Percentiles rank a stretch among this genome's conserved stretches.
Evolutionary conservation across 2,888 invertebrate species (phyloP).

Genomic region (Drosophila paramelanica): DNA sequence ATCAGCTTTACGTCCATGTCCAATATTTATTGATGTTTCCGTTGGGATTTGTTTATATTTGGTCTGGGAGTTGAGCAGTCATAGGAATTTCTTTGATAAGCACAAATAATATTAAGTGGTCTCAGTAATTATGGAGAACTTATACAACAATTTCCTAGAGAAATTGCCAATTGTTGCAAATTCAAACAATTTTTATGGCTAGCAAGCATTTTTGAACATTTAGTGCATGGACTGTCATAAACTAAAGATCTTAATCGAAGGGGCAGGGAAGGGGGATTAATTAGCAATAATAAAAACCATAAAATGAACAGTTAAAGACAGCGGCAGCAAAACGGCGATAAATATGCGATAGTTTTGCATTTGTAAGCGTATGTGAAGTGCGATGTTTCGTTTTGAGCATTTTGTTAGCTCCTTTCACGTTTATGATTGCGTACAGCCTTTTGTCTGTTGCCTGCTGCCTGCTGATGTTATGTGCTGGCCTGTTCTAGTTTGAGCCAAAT

Average conservation of each 20-base stretch:
- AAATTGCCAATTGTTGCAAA: constrained; percentile 1
- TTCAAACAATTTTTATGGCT: not conserved
- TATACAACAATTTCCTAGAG: not conserved
- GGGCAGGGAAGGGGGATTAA: not conserved
- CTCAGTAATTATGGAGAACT: not conserved
- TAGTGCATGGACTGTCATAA: not conserved
- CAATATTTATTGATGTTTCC: constrained; percentile 8
- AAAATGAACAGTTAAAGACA: constrained; percentile 6
- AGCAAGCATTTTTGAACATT: constrained; percentile 6
- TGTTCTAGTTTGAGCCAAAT: constrained; percentile 73
- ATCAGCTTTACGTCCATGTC: not conserved
- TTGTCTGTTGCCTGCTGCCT: constrained; percentile 32
- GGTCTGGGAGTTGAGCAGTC: not conserved
- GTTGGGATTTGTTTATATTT: constrained; percentile 6
- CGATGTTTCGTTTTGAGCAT: not conserved
- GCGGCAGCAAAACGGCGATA: constrained; percentile 8
- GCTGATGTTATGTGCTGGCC: constrained; percentile 31
- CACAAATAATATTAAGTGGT: not conserved
- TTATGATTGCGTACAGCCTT: constrained; percentile 45
- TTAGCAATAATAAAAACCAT: constrained; percentile 12
- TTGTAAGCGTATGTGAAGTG: constrained; percentile 27
- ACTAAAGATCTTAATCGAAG: not conserved
- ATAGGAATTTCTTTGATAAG: not conserved
- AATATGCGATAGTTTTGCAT: not conserved
- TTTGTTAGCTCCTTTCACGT: constrained; percentile 20